phyloP scores from a whole-genome alignment of 2,797 vertebrate species.

The Huso huso region DNA sequence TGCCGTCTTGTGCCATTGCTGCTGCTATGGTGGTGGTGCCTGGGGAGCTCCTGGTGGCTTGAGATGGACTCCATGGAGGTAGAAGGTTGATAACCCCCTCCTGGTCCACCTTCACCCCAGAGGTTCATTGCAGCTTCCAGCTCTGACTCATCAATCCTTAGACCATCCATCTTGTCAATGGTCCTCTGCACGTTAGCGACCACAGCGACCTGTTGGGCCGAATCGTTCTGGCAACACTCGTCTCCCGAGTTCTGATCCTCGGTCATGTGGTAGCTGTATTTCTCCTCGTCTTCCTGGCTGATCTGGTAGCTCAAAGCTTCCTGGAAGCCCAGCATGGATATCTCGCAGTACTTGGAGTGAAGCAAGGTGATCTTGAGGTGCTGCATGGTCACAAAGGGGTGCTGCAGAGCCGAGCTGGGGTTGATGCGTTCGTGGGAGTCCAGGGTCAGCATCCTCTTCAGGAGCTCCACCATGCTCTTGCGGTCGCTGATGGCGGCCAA shows the following conservation, averaged over 20 bases:
- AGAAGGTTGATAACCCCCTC: background rate
- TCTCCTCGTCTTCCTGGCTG: background rate
- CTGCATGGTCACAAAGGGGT: conserved; percentile 53
- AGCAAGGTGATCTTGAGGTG: conserved; percentile 37
- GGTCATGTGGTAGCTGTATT: background rate
- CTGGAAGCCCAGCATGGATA: conserved; percentile 31
- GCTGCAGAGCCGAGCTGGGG: conserved; percentile 47
- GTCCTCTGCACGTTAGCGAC: conserved; percentile 29
- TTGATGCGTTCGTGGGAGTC: conserved; percentile 46
- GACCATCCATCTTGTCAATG: conserved; percentile 36
- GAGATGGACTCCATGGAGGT: background rate
- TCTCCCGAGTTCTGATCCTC: background rate
- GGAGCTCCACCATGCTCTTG: conserved; percentile 56
- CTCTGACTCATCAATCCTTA: conserved; percentile 33
- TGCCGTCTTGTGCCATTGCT: background rate
- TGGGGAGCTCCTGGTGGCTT: conserved; percentile 19
- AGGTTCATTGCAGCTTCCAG: conserved; percentile 16
- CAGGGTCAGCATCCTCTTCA: conserved; percentile 60
- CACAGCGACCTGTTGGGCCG: background rate
- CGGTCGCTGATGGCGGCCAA: conserved; percentile 42
- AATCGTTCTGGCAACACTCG: conserved; percentile 18
- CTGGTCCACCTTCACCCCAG: conserved; percentile 21
- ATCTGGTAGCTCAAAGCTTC: background rate
- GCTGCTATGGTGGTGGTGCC: background rate
- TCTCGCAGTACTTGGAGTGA: conserved; percentile 43